Base-by-base conservation (phyloP, 2,797 vertebrate species). In the Buceros bicornis region DNA sequence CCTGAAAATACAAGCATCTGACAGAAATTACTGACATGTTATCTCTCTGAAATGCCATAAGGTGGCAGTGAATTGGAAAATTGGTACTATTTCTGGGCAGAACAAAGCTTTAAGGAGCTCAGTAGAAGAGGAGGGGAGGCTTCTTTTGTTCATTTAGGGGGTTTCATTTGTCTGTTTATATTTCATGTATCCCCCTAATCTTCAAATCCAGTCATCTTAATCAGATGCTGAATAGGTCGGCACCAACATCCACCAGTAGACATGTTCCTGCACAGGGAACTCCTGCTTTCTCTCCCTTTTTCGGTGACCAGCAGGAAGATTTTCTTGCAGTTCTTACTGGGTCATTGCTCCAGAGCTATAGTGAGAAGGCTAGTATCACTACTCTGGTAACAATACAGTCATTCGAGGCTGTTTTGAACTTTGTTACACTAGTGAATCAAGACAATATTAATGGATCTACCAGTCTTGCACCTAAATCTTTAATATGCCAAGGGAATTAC, bases 51-150 rank as follows among this genome's bases (percentile, higher is more conserved):
- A 91, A 93, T 96, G 74, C 95, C 96, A 83, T 97, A 78, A 96
- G 90, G 93, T 97, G 92, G 95, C 96, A 94, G 95, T 81, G 95
- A 93, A 65, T 85, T 96, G 87, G 95, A 89, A 96, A 94, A 82
- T 5, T 25, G 50, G 10, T 61, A 26, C 48, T 47, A 70, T 82
- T 92, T 92, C 71, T 82, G 37, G 45, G 33, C 25, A 54, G 78
- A 94, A 84, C 84, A 94, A 94, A 92, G 61, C 45, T 87, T 65
- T 64, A 24, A 82, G 76, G 62, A 83, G 31, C 58, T 93, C 54
- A 15, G 50, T 4, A 40, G 37, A 21, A 48, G n/a, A 26, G 18
- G 16, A 22, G 13, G 11, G 53, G 11, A 79, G n/a, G 29, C 18
- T 13, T 47, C 48, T 80, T 76, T 80, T 82, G 26, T 64, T 78